Conservation (phyloP, 2,888 invertebrate genomes). For the Cephus rjabovi region DNA sequence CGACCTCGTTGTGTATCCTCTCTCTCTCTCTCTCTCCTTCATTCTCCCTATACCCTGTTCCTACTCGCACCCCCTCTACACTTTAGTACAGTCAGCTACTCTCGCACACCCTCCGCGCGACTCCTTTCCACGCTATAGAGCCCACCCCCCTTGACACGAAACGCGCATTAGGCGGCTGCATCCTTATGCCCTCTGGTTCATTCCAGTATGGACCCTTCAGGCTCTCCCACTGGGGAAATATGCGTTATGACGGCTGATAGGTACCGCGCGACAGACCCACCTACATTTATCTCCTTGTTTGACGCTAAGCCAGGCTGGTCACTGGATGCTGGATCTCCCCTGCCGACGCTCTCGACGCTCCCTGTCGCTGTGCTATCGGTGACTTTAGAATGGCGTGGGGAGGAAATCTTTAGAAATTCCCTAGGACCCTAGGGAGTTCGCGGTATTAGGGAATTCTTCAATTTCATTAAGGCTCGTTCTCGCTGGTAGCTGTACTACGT, state of each 20-base stretch:
- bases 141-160: conserved; percentile 58
- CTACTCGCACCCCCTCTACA: not conserved
- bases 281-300: conserved; percentile 12
- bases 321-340: not conserved
- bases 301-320: not conserved
- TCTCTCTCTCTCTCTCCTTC: conserved; percentile 12
- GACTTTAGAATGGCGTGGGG: not conserved
- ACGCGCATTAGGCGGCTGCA: conserved; percentile 63
- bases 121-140: conserved; percentile 44
- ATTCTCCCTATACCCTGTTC: not conserved
- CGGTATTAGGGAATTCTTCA: not conserved
- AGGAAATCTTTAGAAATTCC: not conserved
- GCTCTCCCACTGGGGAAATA: conserved; percentile 20
- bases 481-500: not conserved
- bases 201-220: conserved; percentile 26
- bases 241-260: conserved; percentile 35
- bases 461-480: not conserved
- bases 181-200: conserved; percentile 42
- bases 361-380: not conserved
- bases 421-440: not conserved
- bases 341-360: not conserved
- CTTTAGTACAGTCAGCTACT: not conserved
- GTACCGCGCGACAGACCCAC: conserved; percentile 9
- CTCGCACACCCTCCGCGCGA: conserved; percentile 32
- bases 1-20: not conserved